Evolutionary conservation across 2,797 vertebrate species (phyloP).

Genomic region (Acipenser transmontanus): DNA sequence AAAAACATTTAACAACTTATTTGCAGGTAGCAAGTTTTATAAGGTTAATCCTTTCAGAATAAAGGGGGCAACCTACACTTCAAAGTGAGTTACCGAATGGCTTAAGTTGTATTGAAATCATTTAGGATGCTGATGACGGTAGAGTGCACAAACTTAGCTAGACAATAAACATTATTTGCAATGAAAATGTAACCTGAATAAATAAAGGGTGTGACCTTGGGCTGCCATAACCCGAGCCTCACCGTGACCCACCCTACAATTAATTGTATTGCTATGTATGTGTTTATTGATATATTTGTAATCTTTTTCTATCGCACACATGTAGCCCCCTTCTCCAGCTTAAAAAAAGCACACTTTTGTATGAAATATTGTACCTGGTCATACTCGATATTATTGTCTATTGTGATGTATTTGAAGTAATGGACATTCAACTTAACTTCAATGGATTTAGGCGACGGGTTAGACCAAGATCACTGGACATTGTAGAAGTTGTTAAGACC

Average conservation of each 20-base stretch:
- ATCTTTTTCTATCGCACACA: conserved; percentile 35
- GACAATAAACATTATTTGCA: no score
- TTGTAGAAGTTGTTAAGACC: background rate
- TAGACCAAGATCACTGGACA: conserved; percentile 1
- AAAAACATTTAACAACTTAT: no score
- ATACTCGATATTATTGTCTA: conserved; percentile 34
- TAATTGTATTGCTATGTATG: conserved; percentile 26
- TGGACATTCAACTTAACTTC: conserved; percentile 27
- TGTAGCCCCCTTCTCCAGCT: conserved; percentile 9
- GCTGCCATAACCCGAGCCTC: no score
- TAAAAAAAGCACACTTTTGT: conserved; percentile 40
- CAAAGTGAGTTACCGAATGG: no score
- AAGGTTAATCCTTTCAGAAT: no score
- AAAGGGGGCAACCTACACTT: no score
- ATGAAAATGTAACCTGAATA: no score
- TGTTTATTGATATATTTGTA: conserved; percentile 22
- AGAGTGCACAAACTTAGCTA: no score
- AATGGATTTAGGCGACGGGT: conserved; percentile 34
- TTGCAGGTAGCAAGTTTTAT: no score
- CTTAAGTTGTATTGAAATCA: no score
- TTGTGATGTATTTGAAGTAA: conserved; percentile 36
- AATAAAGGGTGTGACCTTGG: no score
- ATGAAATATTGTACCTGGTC: conserved; percentile 42
- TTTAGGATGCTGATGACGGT: no score
- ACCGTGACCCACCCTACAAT: background rate